These are phyloP conservation scores for Gambusia yucatana DNA, from an alignment of 2,797 vertebrate species.

Conservation along the genomic window DNA sequence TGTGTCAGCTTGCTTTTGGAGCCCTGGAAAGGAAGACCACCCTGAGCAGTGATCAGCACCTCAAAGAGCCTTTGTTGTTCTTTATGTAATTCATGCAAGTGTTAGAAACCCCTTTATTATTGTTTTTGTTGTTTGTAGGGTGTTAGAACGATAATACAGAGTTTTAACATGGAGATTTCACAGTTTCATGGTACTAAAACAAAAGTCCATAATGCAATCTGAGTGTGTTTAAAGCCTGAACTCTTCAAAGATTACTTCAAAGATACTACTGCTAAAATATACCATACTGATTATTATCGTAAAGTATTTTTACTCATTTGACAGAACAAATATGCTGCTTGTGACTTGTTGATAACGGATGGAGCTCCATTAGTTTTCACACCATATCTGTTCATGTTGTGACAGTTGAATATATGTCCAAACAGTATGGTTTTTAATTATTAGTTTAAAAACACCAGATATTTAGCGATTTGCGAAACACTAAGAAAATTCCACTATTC, in stretches of 20 bases:
- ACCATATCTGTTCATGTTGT: neutral
- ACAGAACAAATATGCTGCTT: neutral
- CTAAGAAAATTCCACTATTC: neutral
- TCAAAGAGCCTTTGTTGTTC: neutral
- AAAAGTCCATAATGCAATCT: neutral
- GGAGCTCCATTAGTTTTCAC: neutral
- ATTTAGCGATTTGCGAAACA: too few species aligned
- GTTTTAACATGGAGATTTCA: neutral
- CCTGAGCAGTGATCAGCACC: conserved; percentile 35
- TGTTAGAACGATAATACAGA: neutral
- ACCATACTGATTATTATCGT: neutral
- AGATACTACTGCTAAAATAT: neutral
- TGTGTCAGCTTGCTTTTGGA: conserved; percentile 44
- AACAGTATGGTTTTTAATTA: too few species aligned
- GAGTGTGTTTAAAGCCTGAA: neutral
- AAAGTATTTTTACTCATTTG: neutral
- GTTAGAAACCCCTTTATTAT: neutral
- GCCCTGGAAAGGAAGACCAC: conserved; percentile 45
- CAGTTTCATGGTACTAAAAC: neutral
- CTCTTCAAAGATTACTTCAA: neutral
- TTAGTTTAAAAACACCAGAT: too few species aligned
- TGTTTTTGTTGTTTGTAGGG: neutral
- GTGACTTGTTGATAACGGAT: neutral
- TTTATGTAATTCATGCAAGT: conserved; percentile 18
- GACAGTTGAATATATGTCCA: neutral